phyloP scores from a whole-genome alignment of 2,888 invertebrate genomes.

The Platerodrilus igneus region DNA sequence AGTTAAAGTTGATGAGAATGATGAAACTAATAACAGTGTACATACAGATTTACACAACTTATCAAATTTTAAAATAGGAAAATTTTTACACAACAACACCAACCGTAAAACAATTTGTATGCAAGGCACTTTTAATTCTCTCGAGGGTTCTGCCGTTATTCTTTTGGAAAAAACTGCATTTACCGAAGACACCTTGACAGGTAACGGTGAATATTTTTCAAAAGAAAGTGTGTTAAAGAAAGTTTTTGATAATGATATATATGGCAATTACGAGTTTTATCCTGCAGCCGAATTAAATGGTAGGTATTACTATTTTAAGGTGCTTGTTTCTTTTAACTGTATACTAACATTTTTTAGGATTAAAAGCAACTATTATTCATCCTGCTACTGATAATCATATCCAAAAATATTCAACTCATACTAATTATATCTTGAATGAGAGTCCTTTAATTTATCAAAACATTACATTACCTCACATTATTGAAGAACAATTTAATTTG shows the following conservation, averaged over 20 bases:
- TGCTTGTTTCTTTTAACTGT: conserved; percentile 11
- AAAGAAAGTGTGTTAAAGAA: conserved; percentile 56
- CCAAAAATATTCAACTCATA: conserved; percentile 74
- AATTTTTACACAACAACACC: conserved; percentile 68
- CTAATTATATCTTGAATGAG: conserved; percentile 74
- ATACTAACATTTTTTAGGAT: conserved; percentile 53
- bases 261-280: conserved; percentile 73
- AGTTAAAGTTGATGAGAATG: conserved; percentile 26
- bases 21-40: conserved; percentile 26
- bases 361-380: conserved; percentile 85
- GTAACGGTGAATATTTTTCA: conserved; percentile 56
- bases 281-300: conserved; percentile 50
- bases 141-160: conserved; percentile 63
- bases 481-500: conserved; percentile 68
- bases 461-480: conserved; percentile 73
- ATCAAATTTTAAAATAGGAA: conserved; percentile 61
- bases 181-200: conserved; percentile 57
- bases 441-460: conserved; percentile 75
- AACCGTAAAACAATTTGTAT: conserved; percentile 67
- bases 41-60: conserved; percentile 50
- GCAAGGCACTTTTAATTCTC: conserved; percentile 62
- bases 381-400: conserved; percentile 94
- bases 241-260: conserved; percentile 77
- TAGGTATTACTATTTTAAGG: conserved; percentile 49
- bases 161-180: conserved; percentile 81